Evolutionary conservation across 2,888 invertebrate species (phyloP), one percentile per base, ranked within the genome.

Genomic region (Phalangium opilio): DNA sequence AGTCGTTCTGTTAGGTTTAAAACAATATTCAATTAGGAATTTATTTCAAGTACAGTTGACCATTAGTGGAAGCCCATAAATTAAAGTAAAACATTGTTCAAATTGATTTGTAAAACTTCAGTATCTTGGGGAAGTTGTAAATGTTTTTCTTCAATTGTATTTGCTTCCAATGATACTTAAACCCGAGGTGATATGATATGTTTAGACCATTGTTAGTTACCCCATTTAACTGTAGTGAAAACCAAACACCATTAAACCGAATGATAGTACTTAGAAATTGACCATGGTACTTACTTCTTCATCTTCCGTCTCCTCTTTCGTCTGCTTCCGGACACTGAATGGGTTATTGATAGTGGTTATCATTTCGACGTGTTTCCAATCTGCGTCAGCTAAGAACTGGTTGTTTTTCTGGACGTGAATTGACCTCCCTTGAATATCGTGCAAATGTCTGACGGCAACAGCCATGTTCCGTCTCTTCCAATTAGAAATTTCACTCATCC

Each of bases 381-480:
- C 74, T 32, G 75, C 75, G 63, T 77, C 77, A 42, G 75, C 73
- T 3, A 77, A 62, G 59, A 77, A 76, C 62, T 75, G 74, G 57
- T 77, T 75, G 68, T 74, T 74, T 59, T 75, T 75, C 42, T 75
- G 62, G 67, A 74, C 71, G 2, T 71, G 72, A 5, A 75, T 65
- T 8, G 73, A 70, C 2, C 72, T 63, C 42, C 55, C 51, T 33
- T 60, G 52, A 32, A 57, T 50, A 18, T 63, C 62, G 19, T 59
- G 53, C 35, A 65, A 45, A 20, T 58, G 57, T 3, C 58, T 51
- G 4, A 65, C 54, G 4, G 65, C 61, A 42, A 39, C 17, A 2
- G 20, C 41, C 49, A 51, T 51, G 32, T 41, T 15, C 43, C 41
- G 56, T 61, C 1, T 60, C 59, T 64, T 63, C 63, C 14, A 64